Evolutionary conservation across 53 echinoderm and acorn worm genomes (phyloP), one percentile per base, ranked within the genome.

Genomic region (Patiria pectinifera): DNA sequence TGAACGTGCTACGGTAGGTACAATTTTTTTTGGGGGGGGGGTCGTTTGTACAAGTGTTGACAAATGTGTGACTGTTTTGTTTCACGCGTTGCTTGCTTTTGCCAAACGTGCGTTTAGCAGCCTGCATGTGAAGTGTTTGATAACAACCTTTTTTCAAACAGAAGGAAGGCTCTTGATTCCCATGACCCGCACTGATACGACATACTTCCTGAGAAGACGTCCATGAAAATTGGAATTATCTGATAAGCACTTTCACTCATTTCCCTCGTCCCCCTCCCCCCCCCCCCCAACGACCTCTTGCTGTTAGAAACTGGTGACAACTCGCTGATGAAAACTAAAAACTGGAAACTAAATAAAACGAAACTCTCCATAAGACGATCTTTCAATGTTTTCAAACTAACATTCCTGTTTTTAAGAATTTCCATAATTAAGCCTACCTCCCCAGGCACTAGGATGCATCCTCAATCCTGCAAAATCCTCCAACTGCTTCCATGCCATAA

Each of bases 171-270:
- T 1, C 35, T 53, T 2, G 19, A 23, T 21, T 71, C 44, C 74
- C 48, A 58, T 11, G 24, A 86, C 49, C 74, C 60, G 3, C 49
- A 9, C 48, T 74, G 74, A 63, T 48, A 74, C 12, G n/a, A 10
- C 16, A 53, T 53, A 14, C 72, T 48, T 86, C 86, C 86, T 74
- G 75, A 48, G 24, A n/a, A 58, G 71, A 74, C 86, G 71, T 75
- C 49, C 86, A 48, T 74, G 86, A 49, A 86, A 74, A 26, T 58
- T 86, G 86, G 44, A 74, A 72, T 86, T 74, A 86, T 48, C 44
- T 74, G 75, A 86, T 86, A 48, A 85, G 85, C 21, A 12, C n/a
- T 45, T 71, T 22, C 12, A 23, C 74, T 11, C 63, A 16, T 74
- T 71, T 71, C 8, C 3, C 59, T 59, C 59, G 4, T 4, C 10